Percentiles rank a stretch among this genome's conserved stretches.
Conservation (phyloP, 2,888 invertebrate species). For the Punctoribates punctum region DNA sequence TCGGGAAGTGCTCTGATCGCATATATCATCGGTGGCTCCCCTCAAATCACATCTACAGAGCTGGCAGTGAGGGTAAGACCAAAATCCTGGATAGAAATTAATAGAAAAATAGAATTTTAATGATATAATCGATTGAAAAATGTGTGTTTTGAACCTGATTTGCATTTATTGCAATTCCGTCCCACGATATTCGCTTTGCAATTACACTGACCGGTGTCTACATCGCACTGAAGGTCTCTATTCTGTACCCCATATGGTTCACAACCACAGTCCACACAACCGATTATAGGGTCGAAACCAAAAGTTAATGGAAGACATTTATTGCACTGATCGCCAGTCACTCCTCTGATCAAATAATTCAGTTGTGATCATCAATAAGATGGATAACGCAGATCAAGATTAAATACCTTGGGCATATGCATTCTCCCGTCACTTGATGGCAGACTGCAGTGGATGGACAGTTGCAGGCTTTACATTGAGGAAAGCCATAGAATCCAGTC, state of each 20-base stretch:
- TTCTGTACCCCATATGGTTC: constrained; percentile 71
- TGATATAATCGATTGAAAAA: too few relatives aligned
- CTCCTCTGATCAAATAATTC: constrained; percentile 57
- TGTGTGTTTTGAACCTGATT: constrained; percentile 63
- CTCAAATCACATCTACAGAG: constrained; percentile 73
- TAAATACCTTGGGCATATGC: constrained; percentile 16
- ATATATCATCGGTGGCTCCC: constrained; percentile 82
- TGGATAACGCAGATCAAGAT: constrained; percentile 6
- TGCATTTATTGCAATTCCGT: constrained; percentile 80
- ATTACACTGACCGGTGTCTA: constrained; percentile 75
- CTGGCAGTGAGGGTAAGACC: constrained; percentile 81
- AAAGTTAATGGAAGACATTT: constrained; percentile 82
- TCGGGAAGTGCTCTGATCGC: constrained; percentile 65
- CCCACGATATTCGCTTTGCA: constrained; percentile 84
- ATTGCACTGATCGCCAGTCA: constrained; percentile 83
- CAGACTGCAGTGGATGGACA: constrained; percentile 80
- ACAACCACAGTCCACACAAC: constrained; percentile 93
- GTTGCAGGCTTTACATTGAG: constrained; percentile 82
- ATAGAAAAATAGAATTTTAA: too few relatives aligned
- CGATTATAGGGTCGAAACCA: constrained; percentile 87
- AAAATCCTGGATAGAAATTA: constrained; percentile 57
- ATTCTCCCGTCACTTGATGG: constrained; percentile 41
- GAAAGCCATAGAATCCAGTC: constrained; percentile 92
- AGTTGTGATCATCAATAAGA: constrained; percentile 48
- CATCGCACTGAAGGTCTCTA: constrained; percentile 78